Evolutionary conservation across 2,113 vertebrate genomes (phyloP).

Genomic region (Hippocampus mohnikei): DNA sequence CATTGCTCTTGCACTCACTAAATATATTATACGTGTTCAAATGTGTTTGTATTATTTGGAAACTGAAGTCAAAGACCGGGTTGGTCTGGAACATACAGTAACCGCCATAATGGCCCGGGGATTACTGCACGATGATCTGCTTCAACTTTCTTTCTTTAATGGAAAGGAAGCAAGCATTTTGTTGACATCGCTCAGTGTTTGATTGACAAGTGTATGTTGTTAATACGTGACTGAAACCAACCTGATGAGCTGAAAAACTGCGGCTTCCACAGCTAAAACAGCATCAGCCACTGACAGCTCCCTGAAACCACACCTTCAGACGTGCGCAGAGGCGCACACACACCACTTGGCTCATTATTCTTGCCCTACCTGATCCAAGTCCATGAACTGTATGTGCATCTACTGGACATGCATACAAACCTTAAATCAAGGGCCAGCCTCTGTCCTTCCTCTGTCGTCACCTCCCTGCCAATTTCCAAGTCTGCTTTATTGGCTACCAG

Average conservation of each 20-base stretch:
- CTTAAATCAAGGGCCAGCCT: slow-evolving; percentile 55
- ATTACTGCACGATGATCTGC: not conserved
- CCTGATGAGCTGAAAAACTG: slow-evolving; percentile 59
- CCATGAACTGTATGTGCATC: not conserved
- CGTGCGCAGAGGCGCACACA: slow-evolving; percentile 11
- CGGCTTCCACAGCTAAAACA: slow-evolving; percentile 41
- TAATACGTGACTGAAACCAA: slow-evolving; percentile 9
- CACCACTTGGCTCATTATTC: not conserved
- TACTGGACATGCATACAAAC: slow-evolving; percentile 22
- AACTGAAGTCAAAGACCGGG: too few relatives aligned
- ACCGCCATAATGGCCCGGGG: too few relatives aligned
- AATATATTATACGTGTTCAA: too few relatives aligned
- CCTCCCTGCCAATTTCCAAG: slow-evolving; percentile 58
- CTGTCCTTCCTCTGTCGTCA: slow-evolving; percentile 61
- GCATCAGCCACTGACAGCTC: slow-evolving; percentile 61
- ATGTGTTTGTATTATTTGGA: too few relatives aligned
- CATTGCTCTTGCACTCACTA: too few relatives aligned
- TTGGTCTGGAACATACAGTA: too few relatives aligned
- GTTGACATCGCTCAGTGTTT: not conserved
- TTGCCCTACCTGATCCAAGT: not conserved
- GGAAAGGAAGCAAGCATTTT: not conserved
- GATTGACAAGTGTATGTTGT: not conserved
- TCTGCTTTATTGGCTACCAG: slow-evolving; percentile 60
- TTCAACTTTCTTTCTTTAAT: not conserved
- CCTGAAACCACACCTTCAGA: slow-evolving; percentile 50